Base-by-base conservation (phyloP, 2,888 invertebrate species). In the Meganola albula region DNA sequence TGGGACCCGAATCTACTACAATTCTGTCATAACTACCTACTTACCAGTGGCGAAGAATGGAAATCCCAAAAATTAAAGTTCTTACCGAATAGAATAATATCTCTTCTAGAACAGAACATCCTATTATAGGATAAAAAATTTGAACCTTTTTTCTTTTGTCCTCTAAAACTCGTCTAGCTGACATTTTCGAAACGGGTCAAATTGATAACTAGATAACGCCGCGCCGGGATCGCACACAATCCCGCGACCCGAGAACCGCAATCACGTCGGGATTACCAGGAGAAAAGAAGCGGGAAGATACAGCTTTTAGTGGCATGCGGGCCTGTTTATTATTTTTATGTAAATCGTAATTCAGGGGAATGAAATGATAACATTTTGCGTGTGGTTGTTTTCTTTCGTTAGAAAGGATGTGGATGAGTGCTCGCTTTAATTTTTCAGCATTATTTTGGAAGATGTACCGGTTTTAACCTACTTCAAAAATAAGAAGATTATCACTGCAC, bases 201-300 rank as follows among this genome's bases (percentile, higher is more conserved):
- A 79, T 77, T 79, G 80, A 79, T 80, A 80, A 79, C 75, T 75
- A 73, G 75, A 77, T 79, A 79, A 78, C 74, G 60, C 54, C 50
- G 51, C 41, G 48, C 42, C 50, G 48, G 49, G 46, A 45, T 48
- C 51, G 32, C 48, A 49, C 48, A 40, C 55, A 50, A 57, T 52
- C 68, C 61, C 58, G 55, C 8, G 50, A 51, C 26, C 53, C 58
- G 49, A 7, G 20, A 20, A 20, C 20, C 20, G 20, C 7, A 5
- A 5, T 7, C 4, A 7, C 20, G 16, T 6, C 16, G 38, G 54
- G 60, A 53, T 67, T 60, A 63, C 58, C 47, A 47, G 41, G 46
- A 34, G 58, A 64, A 72, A 68, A 67, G 59, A 48, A 20, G 7
- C 3, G 20, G 20, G 20, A 41, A 53, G 51, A 53, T 53, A 53